Percentiles rank a stretch among this genome's conserved stretches.
These are phyloP conservation scores for Archaeoteleia sp. DNA, from an alignment of 2,888 invertebrate genomes.

Conservation along the genomic window DNA sequence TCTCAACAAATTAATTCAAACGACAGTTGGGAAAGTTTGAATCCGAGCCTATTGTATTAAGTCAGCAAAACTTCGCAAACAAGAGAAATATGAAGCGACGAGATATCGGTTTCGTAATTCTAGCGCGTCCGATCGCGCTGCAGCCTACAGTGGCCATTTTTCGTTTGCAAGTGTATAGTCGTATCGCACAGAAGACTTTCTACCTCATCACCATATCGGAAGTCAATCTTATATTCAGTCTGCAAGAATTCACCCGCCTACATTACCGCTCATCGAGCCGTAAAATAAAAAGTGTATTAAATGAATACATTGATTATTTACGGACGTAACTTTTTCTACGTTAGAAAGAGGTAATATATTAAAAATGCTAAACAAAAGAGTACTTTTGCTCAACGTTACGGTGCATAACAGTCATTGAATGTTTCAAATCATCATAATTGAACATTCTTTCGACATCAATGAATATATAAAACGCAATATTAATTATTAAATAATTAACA, in stretches of 20 bases:
- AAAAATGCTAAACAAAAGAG: too few species aligned
- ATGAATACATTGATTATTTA: conserved; percentile 24
- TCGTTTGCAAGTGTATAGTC: conserved; percentile 9
- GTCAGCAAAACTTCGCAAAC: conserved; percentile 12
- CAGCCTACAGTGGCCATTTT: conserved; percentile 28
- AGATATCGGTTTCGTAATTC: conserved; percentile 33
- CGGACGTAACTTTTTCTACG: conserved; percentile 24
- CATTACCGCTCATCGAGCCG: conserved; percentile 27
- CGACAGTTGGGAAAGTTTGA: conserved; percentile 9
- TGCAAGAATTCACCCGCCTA: conserved; percentile 19
- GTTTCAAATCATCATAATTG: too few species aligned
- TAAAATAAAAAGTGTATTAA: conserved; percentile 44
- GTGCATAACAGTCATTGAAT: too few species aligned
- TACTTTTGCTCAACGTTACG: too few species aligned
- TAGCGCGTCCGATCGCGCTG: conserved; percentile 9
- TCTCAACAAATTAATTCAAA: too few species aligned
- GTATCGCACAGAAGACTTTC: conserved; percentile 31
- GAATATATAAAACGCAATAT: too few species aligned
- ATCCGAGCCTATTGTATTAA: conserved; percentile 5
- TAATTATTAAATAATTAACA: too few species aligned
- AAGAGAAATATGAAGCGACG: conserved; percentile 1
- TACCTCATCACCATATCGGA: conserved; percentile 47
- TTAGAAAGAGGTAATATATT: conserved; percentile 20
- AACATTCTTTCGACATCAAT: too few species aligned
- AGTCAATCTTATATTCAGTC: conserved; percentile 27